A percentile compares a stretch with the other conserved stretches of the same genome.
phyloP scores from a whole-genome alignment of 2,797 vertebrate species.

The Semaprochilodus insignis region DNA sequence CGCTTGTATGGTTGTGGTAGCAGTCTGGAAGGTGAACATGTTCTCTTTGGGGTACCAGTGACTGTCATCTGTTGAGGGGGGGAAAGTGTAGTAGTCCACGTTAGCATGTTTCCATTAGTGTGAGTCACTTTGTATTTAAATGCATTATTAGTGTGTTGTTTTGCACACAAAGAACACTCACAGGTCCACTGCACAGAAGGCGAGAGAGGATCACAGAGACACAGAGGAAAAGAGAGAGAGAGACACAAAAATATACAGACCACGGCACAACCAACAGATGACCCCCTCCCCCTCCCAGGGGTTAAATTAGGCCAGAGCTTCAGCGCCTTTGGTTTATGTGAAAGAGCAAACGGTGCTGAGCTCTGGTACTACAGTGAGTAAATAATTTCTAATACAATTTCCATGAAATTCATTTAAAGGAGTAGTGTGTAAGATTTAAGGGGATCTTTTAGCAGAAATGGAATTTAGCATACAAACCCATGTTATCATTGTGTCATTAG shows the following conservation, averaged over 20 bases:
- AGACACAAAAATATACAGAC: conserved; percentile 75
- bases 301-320: conserved; percentile 11
- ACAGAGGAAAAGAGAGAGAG: conserved; percentile 72
- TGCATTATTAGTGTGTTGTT: conserved; percentile 1
- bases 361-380: not conserved
- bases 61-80: conserved; percentile 86
- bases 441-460: too few species aligned
- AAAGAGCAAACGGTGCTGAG: not conserved
- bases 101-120: not conserved
- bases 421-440: too few species aligned
- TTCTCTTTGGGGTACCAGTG: conserved; percentile 99
- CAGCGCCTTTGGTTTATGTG: not conserved
- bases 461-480: too few species aligned
- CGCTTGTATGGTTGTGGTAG: conserved; percentile 99
- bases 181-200: conserved; percentile 75
- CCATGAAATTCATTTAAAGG: too few species aligned
- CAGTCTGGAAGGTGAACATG: conserved; percentile 96
- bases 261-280: conserved; percentile 76
- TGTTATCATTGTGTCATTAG: too few species aligned
- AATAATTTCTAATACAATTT: not conserved
- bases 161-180: conserved; percentile 29
- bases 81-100: conserved; percentile 12
- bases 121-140: not conserved
- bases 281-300: conserved; percentile 36
- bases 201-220: conserved; percentile 74